Conservation (phyloP, 2,113 vertebrate species). For the Elanoides forficatus region DNA sequence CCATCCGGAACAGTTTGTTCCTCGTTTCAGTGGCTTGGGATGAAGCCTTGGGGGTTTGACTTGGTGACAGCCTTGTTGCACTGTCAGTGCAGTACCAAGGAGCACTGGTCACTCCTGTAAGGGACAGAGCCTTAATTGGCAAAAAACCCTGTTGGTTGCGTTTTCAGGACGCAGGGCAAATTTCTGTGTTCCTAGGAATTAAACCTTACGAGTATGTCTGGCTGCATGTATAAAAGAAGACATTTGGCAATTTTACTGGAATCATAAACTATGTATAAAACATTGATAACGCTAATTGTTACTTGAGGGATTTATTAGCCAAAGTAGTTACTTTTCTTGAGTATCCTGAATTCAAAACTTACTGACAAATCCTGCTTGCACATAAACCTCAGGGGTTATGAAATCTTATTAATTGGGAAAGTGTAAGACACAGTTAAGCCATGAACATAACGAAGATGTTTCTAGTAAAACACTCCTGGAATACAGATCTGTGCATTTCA, state of each 20-base stretch:
- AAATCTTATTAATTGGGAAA: constrained; percentile 54
- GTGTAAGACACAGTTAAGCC: constrained; percentile 34
- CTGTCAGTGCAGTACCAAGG: background rate
- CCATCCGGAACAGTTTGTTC: background rate
- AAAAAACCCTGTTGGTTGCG: background rate
- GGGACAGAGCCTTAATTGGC: background rate
- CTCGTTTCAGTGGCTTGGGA: background rate
- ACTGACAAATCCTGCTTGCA: constrained; percentile 45
- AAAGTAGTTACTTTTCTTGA: constrained; percentile 22
- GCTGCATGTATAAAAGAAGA: background rate
- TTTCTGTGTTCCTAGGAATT: background rate
- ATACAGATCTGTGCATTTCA: constrained; percentile 34
- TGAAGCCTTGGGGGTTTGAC: background rate
- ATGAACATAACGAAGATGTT: constrained; percentile 22
- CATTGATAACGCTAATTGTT: constrained; percentile 62
- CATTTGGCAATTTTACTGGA: constrained; percentile 11
- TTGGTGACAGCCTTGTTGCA: background rate
- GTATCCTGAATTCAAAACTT: constrained; percentile 30
- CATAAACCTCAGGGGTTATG: constrained; percentile 56
- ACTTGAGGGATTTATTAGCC: constrained; percentile 68
- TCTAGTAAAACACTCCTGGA: constrained; percentile 34
- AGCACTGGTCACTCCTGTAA: background rate
- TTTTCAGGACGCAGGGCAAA: background rate
- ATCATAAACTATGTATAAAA: constrained; percentile 50
- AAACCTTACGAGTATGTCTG: background rate